Evolutionary conservation across 1,140 invertebrate genomes (phyloP), one percentile per base, ranked within the genome.

Genomic region (Homarus americanus): DNA sequence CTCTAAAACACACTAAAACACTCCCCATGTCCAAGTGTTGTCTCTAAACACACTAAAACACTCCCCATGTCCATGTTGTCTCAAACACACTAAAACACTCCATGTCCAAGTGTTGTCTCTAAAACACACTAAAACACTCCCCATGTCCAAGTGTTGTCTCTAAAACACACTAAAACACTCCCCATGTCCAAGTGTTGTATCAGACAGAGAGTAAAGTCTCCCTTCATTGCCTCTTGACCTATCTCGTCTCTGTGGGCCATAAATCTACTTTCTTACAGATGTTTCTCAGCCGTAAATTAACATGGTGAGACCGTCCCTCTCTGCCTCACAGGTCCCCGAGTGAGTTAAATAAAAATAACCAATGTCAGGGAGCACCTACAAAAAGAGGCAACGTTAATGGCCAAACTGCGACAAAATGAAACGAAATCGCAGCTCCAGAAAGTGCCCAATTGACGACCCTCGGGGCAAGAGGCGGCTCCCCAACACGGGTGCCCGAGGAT

Each of bases 351-450:
- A 75, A 75, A 40, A 75, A 34, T 75, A 75, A 75, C 38, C 72
- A 75, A 75, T n/a, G 72, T 34, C 38, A 24, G 28, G 28, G 76
- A 80, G 44, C 28, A 63, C 15, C 4, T 0, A 15, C 12, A 80
- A 80, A 80, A 80, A 80, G 28, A 53, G 41, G 69, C 87, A n/a
- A n/a, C n/a, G 66, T 88, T 88, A 88, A 88, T 88, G 87, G 87
- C 63, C 41, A 80, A 88, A 88, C 78, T 66, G 58, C 63, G 78
- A 88, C 87, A 80, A 88, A 88, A 73, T 88, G 76, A 88, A 88
- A 88, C 87, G 87, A 88, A 88, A 88, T 88, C 76, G 87, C 78
- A 88, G 87, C 76, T 82, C 87, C 78, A 76, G 73, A 80, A 63
- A 88, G 87, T 82, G 87, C 41, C 76, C 76, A 88, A 88, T 88